phyloP scores from a whole-genome alignment of 2,113 vertebrate genomes.

The Podarcis raffonei region DNA sequence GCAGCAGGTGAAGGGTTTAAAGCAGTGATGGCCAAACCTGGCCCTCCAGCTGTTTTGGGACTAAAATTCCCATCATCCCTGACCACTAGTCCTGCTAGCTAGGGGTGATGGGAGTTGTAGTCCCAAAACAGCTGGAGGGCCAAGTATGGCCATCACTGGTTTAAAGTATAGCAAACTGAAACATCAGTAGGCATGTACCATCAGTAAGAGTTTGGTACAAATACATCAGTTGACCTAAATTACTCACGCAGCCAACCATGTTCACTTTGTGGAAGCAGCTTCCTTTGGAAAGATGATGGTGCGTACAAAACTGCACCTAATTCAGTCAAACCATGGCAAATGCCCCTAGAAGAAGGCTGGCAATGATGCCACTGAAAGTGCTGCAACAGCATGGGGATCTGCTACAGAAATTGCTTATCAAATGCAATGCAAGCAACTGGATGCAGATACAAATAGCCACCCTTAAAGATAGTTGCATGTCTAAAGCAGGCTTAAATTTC shows the following conservation, averaged over 20 bases:
- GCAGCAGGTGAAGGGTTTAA: not conserved
- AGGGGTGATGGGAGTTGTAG: too few species aligned
- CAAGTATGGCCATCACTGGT: not conserved
- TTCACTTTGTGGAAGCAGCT: not conserved
- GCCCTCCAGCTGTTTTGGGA: too few species aligned
- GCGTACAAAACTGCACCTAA: rapidly evolving
- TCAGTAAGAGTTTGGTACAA: not conserved
- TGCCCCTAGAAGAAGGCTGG: not conserved
- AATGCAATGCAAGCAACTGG: not conserved
- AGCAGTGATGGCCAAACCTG: not conserved
- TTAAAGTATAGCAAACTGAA: rapidly evolving
- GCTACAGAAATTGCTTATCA: not conserved
- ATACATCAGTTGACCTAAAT: slow-evolving; percentile 1
- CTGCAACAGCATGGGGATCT: not conserved
- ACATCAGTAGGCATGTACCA: rapidly evolving
- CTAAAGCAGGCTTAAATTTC: not conserved
- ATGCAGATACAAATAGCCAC: not conserved
- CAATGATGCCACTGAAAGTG: not conserved
- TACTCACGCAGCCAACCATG: not conserved
- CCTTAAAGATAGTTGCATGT: not conserved
- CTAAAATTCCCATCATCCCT: too few species aligned
- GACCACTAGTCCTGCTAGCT: too few species aligned
- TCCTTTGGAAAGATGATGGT: not conserved
- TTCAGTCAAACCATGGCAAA: not conserved
- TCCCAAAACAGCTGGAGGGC: too few species aligned